Percentiles rank a stretch among this genome's conserved stretches.
These are phyloP conservation scores for Caenorhabditis sp. DNA, from an alignment of 2,888 invertebrate species.

Conservation along the genomic window DNA sequence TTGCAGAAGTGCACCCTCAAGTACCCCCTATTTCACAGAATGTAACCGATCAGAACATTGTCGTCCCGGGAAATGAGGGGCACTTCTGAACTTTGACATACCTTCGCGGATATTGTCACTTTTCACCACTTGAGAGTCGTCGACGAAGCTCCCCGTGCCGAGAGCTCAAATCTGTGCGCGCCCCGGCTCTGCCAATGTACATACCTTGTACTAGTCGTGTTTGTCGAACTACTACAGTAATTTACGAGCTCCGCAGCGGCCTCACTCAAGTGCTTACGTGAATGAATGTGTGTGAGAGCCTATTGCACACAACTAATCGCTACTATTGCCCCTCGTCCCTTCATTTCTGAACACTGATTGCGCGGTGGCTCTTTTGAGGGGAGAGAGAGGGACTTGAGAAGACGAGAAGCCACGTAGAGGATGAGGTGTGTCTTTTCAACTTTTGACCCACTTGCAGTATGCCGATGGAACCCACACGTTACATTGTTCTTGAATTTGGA, in stretches of 20 bases:
- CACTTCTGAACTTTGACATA: slow-evolving; percentile 45
- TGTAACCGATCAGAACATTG: slow-evolving; percentile 39
- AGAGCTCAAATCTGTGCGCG: slow-evolving; percentile 18
- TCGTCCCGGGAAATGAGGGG: neutral
- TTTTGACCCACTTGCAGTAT: no score
- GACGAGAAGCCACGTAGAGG: neutral
- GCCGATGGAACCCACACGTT: no score
- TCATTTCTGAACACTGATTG: slow-evolving; percentile 9
- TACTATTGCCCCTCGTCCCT: slow-evolving; percentile 18
- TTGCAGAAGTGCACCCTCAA: slow-evolving; percentile 11
- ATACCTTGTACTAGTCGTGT: slow-evolving; percentile 47
- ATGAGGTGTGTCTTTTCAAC: no score
- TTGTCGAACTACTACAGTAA: slow-evolving; percentile 55
- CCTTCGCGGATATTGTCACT: slow-evolving; percentile 32
- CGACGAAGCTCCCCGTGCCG: neutral
- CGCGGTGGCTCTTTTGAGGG: neutral
- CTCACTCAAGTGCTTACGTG: slow-evolving; percentile 48
- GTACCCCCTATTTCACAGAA: slow-evolving; percentile 28
- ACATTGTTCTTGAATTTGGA: no score
- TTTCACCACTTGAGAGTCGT: slow-evolving; percentile 29
- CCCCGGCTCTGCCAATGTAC: slow-evolving; percentile 17
- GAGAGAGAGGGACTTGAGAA: no score
- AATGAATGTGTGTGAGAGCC: slow-evolving; percentile 28
- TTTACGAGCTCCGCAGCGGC: slow-evolving; percentile 27
- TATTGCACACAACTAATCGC: slow-evolving; percentile 43